These are phyloP conservation scores for Ctenopoma kingsleyae DNA, from an alignment of 2,797 vertebrate species.

Conservation along the genomic window DNA sequence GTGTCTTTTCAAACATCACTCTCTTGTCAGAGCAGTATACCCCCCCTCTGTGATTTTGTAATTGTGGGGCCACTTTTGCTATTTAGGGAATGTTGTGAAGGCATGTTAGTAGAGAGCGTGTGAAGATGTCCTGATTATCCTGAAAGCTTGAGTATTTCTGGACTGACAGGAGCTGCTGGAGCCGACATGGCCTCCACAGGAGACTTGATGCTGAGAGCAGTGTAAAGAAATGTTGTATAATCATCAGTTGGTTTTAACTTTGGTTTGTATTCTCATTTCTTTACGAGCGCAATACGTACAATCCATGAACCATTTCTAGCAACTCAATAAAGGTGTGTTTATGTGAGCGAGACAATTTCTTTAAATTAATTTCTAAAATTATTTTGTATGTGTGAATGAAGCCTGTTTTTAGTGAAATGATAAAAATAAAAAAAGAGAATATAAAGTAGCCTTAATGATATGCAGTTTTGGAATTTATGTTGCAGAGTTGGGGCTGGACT, in stretches of 20 bases:
- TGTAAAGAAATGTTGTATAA: conserved; percentile 35
- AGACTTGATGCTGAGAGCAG: conserved; percentile 17
- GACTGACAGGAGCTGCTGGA: conserved; percentile 41
- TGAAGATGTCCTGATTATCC: conserved; percentile 56
- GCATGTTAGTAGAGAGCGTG: conserved; percentile 28
- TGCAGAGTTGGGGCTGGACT: neutral
- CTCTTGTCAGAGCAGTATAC: conserved; percentile 43
- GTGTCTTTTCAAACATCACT: conserved; percentile 39
- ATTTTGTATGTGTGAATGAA: neutral
- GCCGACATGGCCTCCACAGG: conserved; percentile 3
- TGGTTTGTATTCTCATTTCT: neutral
- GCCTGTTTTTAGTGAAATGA: neutral
- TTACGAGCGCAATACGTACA: neutral
- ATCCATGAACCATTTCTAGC: neutral
- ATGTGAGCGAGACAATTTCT: neutral
- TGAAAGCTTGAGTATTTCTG: conserved; percentile 33
- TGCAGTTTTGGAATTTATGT: neutral
- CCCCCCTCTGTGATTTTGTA: conserved; percentile 42
- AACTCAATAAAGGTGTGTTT: too few relatives aligned
- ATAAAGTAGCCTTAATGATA: neutral
- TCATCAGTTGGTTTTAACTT: too few relatives aligned
- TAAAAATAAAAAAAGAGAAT: neutral
- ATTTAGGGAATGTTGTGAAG: conserved; percentile 55
- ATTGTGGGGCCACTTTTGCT: conserved; percentile 47
- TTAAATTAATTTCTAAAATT: neutral